phyloP scores from a whole-genome alignment of 2,888 invertebrate genomes.

The Chromoteleia sp. region DNA sequence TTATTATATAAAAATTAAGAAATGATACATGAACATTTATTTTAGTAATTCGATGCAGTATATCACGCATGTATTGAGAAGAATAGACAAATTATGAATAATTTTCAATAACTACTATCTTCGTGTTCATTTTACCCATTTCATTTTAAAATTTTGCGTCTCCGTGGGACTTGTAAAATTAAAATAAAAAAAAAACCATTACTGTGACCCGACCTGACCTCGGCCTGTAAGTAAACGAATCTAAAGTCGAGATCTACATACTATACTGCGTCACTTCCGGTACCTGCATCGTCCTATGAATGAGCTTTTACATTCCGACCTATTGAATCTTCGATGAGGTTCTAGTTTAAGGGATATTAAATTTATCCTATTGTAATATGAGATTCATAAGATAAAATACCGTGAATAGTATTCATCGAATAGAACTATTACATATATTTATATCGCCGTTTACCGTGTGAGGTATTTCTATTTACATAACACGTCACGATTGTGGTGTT shows the following conservation, averaged over 20 bases:
- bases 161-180: constrained; percentile 52
- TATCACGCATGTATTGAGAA: no score
- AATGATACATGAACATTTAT: no score
- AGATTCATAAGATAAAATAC: constrained; percentile 53
- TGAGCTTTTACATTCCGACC: constrained; percentile 41
- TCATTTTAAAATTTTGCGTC: constrained; percentile 20
- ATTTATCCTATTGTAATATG: constrained; percentile 45
- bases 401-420: constrained; percentile 9
- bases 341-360: constrained; percentile 53
- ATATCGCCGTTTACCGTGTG: background rate
- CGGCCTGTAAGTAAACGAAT: constrained; percentile 51
- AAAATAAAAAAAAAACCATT: constrained; percentile 55
- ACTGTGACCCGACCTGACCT: constrained; percentile 69
- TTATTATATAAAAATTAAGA: no score
- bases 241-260: constrained; percentile 30
- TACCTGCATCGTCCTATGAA: constrained; percentile 47
- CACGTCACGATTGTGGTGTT: background rate
- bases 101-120: background rate
- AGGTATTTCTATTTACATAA: constrained; percentile 28
- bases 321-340: constrained; percentile 50
- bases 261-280: constrained; percentile 55
- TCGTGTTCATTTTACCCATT: constrained; percentile 22
- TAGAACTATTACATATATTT: constrained; percentile 25
- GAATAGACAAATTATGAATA: constrained; percentile 2
- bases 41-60: no score